phyloP scores from a whole-genome alignment of 2,113 vertebrate species.

The Pimephales promelas region DNA sequence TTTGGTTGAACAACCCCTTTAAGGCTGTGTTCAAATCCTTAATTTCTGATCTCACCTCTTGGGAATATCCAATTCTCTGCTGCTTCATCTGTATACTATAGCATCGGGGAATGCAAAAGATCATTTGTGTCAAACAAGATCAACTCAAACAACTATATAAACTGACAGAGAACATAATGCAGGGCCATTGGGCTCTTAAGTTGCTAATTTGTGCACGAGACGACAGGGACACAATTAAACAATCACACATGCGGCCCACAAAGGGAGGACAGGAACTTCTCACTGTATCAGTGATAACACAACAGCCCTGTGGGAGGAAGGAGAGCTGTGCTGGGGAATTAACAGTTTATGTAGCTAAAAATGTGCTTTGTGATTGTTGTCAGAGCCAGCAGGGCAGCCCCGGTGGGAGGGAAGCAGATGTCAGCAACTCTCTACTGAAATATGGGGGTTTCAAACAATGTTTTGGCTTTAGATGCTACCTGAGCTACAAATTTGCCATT shows the following conservation, averaged over 20 bases:
- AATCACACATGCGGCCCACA: neutral
- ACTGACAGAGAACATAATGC: neutral
- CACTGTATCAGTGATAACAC: conserved; percentile 33
- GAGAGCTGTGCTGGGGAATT: conserved; percentile 33
- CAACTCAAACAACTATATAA: conserved; percentile 9
- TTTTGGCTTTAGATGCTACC: neutral
- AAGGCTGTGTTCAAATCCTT: neutral
- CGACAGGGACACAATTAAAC: conserved; percentile 1
- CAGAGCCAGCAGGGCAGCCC: conserved; percentile 7
- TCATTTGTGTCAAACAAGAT: neutral
- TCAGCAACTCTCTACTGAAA: conserved; percentile 7
- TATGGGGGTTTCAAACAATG: neutral
- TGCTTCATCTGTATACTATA: neutral
- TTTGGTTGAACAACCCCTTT: neutral
- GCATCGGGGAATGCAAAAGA: neutral
- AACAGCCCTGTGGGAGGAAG: conserved; percentile 25
- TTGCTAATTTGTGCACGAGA: neutral
- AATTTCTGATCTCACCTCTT: neutral
- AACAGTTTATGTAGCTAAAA: conserved; percentile 40
- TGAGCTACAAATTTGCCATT: neutral
- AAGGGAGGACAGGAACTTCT: conserved; percentile 34
- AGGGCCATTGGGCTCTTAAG: neutral
- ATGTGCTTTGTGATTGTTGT: conserved; percentile 33
- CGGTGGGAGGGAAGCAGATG: conserved; percentile 11
- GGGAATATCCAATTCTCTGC: neutral